phyloP scores from a whole-genome alignment of 1,140 invertebrate genomes.

The Teleopsis dalmanni region DNA sequence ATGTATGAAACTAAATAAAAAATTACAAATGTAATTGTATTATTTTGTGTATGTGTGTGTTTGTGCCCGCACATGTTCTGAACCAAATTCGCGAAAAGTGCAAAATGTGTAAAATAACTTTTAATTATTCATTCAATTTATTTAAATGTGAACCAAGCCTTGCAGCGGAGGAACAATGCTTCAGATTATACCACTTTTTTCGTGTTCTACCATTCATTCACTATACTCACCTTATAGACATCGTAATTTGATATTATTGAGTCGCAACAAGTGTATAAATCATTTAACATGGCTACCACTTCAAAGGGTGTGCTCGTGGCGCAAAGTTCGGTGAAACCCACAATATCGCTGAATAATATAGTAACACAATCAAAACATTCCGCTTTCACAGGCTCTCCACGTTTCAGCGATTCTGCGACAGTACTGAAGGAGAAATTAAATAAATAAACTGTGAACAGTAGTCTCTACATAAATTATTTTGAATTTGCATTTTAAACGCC shows the following conservation, averaged over 20 bases:
- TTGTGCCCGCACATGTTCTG: neutral
- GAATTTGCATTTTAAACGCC: too few relatives aligned
- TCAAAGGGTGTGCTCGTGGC: slow-evolving; percentile 79
- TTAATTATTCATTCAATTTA: neutral
- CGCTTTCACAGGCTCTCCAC: slow-evolving; percentile 76
- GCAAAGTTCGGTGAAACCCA: slow-evolving; percentile 91
- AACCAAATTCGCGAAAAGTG: neutral
- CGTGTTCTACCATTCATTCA: too few relatives aligned
- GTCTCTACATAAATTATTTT: neutral
- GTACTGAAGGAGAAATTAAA: slow-evolving; percentile 57
- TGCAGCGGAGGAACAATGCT: neutral
- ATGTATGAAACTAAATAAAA: neutral
- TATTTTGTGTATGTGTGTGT: neutral
- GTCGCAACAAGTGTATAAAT: slow-evolving; percentile 89
- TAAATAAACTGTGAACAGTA: neutral
- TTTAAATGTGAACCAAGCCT: too few relatives aligned
- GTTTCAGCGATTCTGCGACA: slow-evolving; percentile 80
- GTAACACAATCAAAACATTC: slow-evolving; percentile 84
- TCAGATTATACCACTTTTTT: neutral
- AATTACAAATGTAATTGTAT: neutral
- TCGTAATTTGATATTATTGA: slow-evolving; percentile 83
- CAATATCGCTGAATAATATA: slow-evolving; percentile 88
- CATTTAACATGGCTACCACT: slow-evolving; percentile 80
- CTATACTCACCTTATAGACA: slow-evolving; percentile 70
- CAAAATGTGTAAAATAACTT: neutral